Evolutionary conservation across 2,113 vertebrate genomes (phyloP), one percentile per base, ranked within the genome.

Genomic region (Trachemys scripta): DNA sequence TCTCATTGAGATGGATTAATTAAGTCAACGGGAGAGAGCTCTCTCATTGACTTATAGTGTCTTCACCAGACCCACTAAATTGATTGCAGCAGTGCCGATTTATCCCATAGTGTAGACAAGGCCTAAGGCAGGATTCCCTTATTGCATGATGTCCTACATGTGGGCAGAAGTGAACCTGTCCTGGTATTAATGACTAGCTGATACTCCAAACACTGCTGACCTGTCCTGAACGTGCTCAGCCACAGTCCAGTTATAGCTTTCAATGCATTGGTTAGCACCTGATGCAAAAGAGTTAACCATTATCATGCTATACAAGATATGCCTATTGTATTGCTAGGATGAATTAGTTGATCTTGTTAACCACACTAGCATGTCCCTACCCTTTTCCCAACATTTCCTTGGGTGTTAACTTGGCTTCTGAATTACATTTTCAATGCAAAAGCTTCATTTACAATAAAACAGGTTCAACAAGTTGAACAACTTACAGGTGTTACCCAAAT

Each of bases 391-490:
- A 42, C 53, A 22, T 45, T 80, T 22, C 54, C 42, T 82, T 93
- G 38, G 8, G n/a, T 29, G 79, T n/a, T 89, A 92, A 57, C 19
- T 27, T 84, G 85, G 87, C 82, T 65, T 78, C 53, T 90, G 35
- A 59, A 80, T 79, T 69, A 87, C 42, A 76, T 65, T 88, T 92
- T 50, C 6, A 83, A 56, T 59, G 14, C 27, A 51, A 31, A 29
- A 51, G 53, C 35, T 45, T 29, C 38, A 31, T 22, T 62, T 59
- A 16, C 85, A 83, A 84, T 35, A 80, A 80, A 97, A 96, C 94
- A 94, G 95, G 93, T 95, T 97, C 53, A 87, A 94, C 91, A 54
- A 75, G 97, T 96, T 89, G 86, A 87, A 62, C 95, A 93, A 92
- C 84, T 78, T 57, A 76, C 2, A 25, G 84, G 59, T 20, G 56